Base-by-base conservation (phyloP, 2,888 invertebrate species). In the Papilio elwesi region DNA sequence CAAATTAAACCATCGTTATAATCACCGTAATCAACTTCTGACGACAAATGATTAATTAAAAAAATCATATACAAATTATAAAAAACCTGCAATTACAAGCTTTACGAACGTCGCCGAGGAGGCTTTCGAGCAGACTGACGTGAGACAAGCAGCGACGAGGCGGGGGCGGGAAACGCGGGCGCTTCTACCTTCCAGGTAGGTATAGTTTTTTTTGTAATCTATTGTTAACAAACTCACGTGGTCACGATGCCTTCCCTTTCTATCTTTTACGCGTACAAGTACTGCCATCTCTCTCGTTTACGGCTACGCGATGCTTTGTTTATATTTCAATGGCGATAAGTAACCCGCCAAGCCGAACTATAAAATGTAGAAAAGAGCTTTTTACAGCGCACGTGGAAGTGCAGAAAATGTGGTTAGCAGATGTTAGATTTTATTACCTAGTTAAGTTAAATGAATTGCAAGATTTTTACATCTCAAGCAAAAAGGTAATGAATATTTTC, bases 171-270 rank as follows among this genome's bases (percentile, higher is more conserved):
- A 81, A 81, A 80, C 80, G 78, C 84, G 82, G 78, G 83, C 84
- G 82, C 75, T 77, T 78, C 74, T 87, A 88, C 90, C 90, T 90
- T 88, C 87, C 93, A 92, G 93, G 93, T 93, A 93, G 82, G 83
- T 81, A 83, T 78, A 81, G 81, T 67, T 89, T 91, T 91, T 91
- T 91, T 91, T 91, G 81, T 86, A 85, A 86, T 86, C 93, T 91
- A 91, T 93, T 92, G 93, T 93, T 90, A 89, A 88, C 88, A 80
- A 82, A 83, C 88, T 89, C 92, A 92, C 91, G 92, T 93, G 92
- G 89, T 87, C 81, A 82, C 79, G 78, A 74, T 69, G 74, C 82
- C 75, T 75, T 92, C 90, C 86, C 88, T 84, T 74, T 91, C 87
- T 83, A 71, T 73, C 85, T 75, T 75, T 76, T 76, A 75, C 74